Conservation (phyloP, 92 coral and sea anemone species). For the Porites evermanni region DNA sequence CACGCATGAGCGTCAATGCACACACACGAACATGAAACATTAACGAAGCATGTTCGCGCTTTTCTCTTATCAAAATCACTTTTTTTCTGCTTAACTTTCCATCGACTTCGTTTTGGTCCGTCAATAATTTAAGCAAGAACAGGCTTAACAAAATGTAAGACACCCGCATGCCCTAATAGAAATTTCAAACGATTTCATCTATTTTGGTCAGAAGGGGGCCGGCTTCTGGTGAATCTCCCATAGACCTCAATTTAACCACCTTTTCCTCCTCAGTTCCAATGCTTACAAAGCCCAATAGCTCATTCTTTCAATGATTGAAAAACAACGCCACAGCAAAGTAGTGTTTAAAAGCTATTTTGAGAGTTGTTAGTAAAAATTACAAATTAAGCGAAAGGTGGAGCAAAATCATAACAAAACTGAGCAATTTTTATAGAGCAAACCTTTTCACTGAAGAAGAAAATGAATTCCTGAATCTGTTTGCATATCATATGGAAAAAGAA, state of each 20-base stretch:
- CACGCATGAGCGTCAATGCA: constrained; percentile 7
- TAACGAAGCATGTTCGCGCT: not conserved
- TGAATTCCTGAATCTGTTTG: no score
- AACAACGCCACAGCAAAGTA: no score
- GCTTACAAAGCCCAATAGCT: no score
- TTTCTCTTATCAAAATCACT: not conserved
- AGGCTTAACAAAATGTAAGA: constrained; percentile 30
- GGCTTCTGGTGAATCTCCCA: constrained; percentile 8
- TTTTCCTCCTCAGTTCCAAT: not conserved
- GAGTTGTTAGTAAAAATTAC: no score
- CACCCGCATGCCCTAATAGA: constrained; percentile 7
- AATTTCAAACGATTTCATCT: constrained; percentile 38
- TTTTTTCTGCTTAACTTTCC: not conserved
- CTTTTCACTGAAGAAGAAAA: no score
- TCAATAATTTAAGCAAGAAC: constrained; percentile 1
- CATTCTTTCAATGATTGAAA: not conserved
- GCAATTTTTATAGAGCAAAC: no score
- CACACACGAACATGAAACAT: constrained; percentile 13
- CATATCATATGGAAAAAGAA: no score
- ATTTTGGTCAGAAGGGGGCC: constrained; percentile 6
- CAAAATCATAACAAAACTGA: no score
- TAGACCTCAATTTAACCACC: constrained; percentile 16
- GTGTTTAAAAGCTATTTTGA: no score
- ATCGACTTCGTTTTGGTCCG: not conserved
- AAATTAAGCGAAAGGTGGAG: no score